These are phyloP conservation scores for Xyliphius kryptos DNA, from an alignment of 2,113 vertebrate genomes.

Conservation along the genomic window DNA sequence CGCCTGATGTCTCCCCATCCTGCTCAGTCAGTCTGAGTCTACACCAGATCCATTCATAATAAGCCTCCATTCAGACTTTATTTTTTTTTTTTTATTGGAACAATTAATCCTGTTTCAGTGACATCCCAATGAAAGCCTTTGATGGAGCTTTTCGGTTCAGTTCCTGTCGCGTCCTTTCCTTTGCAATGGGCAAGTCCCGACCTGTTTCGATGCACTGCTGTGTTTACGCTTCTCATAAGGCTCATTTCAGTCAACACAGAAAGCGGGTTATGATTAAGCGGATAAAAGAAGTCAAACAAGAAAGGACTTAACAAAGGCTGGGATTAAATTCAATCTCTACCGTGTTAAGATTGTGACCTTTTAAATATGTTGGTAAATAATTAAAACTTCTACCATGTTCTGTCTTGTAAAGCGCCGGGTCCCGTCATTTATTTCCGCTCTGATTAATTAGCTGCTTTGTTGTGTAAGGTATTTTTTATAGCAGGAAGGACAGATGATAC, in stretches of 20 bases:
- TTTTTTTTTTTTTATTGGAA: neutral
- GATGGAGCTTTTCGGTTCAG: conserved; percentile 14
- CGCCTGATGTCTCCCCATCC: conserved; percentile 42
- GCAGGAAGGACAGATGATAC: too few species aligned
- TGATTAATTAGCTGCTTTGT: too few species aligned
- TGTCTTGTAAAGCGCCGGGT: too few species aligned
- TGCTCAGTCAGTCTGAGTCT: too few species aligned
- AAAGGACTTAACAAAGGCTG: neutral
- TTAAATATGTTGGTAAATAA: too few species aligned
- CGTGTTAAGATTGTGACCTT: neutral
- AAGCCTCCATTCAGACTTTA: conserved; percentile 22
- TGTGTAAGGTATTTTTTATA: too few species aligned
- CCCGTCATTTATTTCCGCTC: too few species aligned
- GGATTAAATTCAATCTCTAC: neutral
- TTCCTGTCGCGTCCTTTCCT: conserved; percentile 10
- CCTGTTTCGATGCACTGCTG: conserved; percentile 16
- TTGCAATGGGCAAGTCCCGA: conserved; percentile 16
- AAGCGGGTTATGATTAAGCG: conserved; percentile 10
- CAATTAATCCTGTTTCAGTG: conserved; percentile 25
- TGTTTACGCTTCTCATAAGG: conserved; percentile 34
- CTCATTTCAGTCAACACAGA: conserved; percentile 10
- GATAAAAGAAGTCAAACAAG: conserved; percentile 14
- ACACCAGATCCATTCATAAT: too few species aligned
- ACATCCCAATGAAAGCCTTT: conserved; percentile 28
- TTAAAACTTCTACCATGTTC: too few species aligned